Evolutionary conservation across 2,888 invertebrate species (phyloP).

Genomic region (Ochlodes sylvanus): DNA sequence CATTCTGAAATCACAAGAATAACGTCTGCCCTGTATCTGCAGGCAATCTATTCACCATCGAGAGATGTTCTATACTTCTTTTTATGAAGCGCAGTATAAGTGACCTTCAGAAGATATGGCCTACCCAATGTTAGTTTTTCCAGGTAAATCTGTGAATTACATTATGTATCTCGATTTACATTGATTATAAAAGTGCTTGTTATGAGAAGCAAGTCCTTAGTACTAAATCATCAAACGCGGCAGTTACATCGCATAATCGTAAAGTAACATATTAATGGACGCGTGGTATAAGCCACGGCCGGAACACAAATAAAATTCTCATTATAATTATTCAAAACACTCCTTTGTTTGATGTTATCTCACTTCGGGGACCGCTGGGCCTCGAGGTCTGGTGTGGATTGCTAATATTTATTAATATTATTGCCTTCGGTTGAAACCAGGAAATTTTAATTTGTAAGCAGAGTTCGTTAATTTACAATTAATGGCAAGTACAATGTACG

Average conservation of each 20-base stretch:
- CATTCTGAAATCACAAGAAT: too few relatives aligned
- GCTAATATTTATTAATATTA: conserved; percentile 9
- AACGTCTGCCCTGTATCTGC: too few relatives aligned
- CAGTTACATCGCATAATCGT: conserved; percentile 18
- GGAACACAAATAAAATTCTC: conserved; percentile 42
- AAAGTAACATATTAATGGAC: conserved; percentile 38
- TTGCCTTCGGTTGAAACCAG: background rate
- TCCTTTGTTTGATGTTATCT: conserved; percentile 22
- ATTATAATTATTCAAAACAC: conserved; percentile 20
- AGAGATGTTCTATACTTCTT: too few relatives aligned
- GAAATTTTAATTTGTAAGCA: background rate
- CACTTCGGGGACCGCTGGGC: background rate
- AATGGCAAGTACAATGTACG: background rate
- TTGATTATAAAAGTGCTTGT: background rate
- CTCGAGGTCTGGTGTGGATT: background rate
- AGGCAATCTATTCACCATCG: too few relatives aligned
- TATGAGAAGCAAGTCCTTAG: background rate
- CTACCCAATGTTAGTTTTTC: too few relatives aligned
- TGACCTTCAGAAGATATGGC: too few relatives aligned
- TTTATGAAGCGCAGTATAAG: too few relatives aligned
- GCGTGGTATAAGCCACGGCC: conserved; percentile 37
- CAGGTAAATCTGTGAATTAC: too few relatives aligned
- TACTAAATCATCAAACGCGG: background rate
- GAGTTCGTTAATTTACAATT: background rate
- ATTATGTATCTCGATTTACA: too few relatives aligned